Conservation (phyloP, 2,888 invertebrate genomes). For the Thyatira batis region DNA sequence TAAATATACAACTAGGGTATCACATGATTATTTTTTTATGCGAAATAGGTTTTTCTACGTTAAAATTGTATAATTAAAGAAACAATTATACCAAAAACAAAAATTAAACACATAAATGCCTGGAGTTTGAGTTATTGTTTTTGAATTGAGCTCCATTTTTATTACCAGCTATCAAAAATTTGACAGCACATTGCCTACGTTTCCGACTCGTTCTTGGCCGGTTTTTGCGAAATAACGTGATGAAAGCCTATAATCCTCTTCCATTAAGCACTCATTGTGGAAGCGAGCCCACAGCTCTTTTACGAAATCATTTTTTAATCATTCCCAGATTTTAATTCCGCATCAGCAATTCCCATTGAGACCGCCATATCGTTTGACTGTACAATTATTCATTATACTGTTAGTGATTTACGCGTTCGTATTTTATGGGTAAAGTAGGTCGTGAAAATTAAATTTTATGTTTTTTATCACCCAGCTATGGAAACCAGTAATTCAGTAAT, state of each 20-base stretch:
- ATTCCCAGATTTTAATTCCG: conserved; percentile 36
- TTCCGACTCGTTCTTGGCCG: background rate
- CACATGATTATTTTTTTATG: too few species aligned
- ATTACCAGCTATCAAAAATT: background rate
- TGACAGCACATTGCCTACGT: background rate
- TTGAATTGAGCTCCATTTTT: too few species aligned
- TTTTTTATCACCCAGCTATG: background rate
- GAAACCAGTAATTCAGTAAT: too few species aligned
- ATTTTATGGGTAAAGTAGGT: background rate
- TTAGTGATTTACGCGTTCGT: background rate
- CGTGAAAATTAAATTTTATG: background rate
- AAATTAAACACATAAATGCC: too few species aligned
- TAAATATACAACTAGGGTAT: too few species aligned
- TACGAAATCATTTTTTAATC: conserved; percentile 43
- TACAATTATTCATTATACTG: conserved; percentile 1
- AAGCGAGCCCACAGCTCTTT: conserved; percentile 41
- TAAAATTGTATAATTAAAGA: too few species aligned
- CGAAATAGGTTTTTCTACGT: too few species aligned
- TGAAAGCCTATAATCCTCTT: conserved; percentile 60
- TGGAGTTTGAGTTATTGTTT: too few species aligned
- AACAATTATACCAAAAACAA: too few species aligned
- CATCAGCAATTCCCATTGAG: background rate
- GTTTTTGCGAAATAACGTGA: conserved; percentile 53
- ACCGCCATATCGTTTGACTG: conserved; percentile 1
- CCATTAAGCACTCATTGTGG: conserved; percentile 62